Evolutionary conservation across 1,140 invertebrate genomes (phyloP).

Genomic region (Chrysomallon squamiferum): DNA sequence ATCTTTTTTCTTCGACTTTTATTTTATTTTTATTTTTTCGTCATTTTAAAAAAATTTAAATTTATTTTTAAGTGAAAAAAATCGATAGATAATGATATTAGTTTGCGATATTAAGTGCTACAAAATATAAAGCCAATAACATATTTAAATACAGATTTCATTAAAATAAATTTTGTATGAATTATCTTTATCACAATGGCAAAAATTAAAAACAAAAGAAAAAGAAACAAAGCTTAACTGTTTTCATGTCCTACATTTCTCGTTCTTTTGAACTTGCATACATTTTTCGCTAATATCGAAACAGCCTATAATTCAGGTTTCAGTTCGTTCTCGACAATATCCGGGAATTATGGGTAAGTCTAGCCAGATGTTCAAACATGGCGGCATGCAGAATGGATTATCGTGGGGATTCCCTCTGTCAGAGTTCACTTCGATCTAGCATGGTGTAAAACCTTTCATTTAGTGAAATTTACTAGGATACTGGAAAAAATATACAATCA

Average conservation of each 20-base stretch:
- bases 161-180: not conserved
- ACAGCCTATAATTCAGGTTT: conserved; percentile 2
- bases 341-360: conserved; percentile 23
- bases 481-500: not conserved
- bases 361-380: conserved; percentile 28
- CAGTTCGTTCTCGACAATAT: conserved; percentile 13
- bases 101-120: too few species aligned
- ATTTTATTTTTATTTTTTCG: too few species aligned
- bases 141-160: not conserved
- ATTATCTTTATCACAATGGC: not conserved
- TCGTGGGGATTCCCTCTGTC: conserved; percentile 20
- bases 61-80: too few species aligned
- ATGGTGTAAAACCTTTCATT: conserved; percentile 14
- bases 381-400: conserved; percentile 15
- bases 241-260: not conserved
- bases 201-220: not conserved
- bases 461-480: not conserved
- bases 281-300: not conserved
- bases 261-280: not conserved
- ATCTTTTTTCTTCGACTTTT: too few species aligned
- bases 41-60: too few species aligned
- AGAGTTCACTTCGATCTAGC: conserved; percentile 8
- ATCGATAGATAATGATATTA: too few species aligned
- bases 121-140: too few species aligned
- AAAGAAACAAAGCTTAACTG: not conserved